phyloP scores from a whole-genome alignment of 1,140 invertebrate genomes.

The Amyelois transitella region DNA sequence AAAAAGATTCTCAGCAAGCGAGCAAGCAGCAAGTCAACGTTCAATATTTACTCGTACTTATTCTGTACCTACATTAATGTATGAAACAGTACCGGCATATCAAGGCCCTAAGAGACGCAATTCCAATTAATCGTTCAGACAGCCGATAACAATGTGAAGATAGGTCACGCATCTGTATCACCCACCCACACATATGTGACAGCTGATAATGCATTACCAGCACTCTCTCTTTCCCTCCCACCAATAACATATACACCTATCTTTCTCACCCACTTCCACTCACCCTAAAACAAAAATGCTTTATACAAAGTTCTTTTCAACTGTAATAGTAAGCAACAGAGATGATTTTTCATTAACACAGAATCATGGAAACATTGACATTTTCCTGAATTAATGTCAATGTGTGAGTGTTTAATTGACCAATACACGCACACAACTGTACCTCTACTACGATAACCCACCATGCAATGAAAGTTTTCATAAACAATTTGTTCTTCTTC shows the following conservation, averaged over 20 bases:
- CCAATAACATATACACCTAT: background rate
- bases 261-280: slow-evolving; percentile 14
- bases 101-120: background rate
- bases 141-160: slow-evolving; percentile 15
- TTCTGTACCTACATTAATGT: background rate
- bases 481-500: background rate
- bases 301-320: background rate
- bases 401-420: slow-evolving; percentile 43
- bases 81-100: background rate
- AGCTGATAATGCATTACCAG: slow-evolving; percentile 5
- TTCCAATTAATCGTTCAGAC: slow-evolving; percentile 9
- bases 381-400: slow-evolving; percentile 7
- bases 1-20: too few species aligned
- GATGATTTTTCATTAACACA: background rate
- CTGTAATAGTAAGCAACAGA: background rate
- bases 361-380: slow-evolving; percentile 6
- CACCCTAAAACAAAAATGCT: slow-evolving; percentile 16
- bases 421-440: slow-evolving; percentile 14
- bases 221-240: slow-evolving; percentile 1
- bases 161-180: slow-evolving; percentile 12
- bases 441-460: slow-evolving; percentile 16
- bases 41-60: too few species aligned
- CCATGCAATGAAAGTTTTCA: slow-evolving; percentile 12
- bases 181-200: slow-evolving; percentile 1
- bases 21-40: too few species aligned